phyloP scores from a whole-genome alignment of 2,888 invertebrate species.

The Brenthis hecate region DNA sequence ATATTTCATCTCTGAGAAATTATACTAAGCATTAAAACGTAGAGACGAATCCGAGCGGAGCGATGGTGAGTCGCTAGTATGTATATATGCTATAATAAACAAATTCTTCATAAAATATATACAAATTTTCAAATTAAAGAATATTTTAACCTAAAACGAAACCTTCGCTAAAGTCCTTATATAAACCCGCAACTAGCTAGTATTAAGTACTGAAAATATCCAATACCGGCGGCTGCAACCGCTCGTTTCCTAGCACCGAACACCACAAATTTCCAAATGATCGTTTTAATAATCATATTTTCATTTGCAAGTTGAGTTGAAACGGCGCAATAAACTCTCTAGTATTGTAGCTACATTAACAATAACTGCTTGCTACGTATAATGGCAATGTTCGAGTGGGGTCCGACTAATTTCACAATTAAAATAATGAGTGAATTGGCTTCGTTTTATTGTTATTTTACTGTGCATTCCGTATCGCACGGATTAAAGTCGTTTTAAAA shows the following conservation, averaged over 20 bases:
- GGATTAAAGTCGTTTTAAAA: slow-evolving; percentile 15
- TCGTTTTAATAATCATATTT: slow-evolving; percentile 53
- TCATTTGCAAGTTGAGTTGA: slow-evolving; percentile 56
- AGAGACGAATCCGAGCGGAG: no score
- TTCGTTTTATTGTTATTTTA: slow-evolving; percentile 48
- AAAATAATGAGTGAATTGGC: slow-evolving; percentile 50
- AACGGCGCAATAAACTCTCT: slow-evolving; percentile 40
- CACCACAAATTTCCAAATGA: slow-evolving; percentile 35
- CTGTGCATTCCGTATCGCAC: slow-evolving; percentile 32
- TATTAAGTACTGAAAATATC: no score
- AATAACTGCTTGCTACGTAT: slow-evolving; percentile 48
- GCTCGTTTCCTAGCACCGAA: background rate
- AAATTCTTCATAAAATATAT: no score
- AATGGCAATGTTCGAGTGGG: slow-evolving; percentile 47
- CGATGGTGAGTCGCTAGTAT: no score
- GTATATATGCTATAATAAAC: no score
- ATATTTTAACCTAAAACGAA: no score
- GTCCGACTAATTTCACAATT: slow-evolving; percentile 56
- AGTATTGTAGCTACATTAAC: slow-evolving; percentile 53
- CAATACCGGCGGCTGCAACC: no score
- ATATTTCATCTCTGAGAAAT: no score
- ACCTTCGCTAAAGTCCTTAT: no score
- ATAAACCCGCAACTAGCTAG: no score
- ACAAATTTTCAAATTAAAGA: no score
- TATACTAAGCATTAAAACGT: no score